These are phyloP conservation scores for Azemiops feae DNA, from an alignment of 2,113 vertebrate species.

Conservation along the genomic window DNA sequence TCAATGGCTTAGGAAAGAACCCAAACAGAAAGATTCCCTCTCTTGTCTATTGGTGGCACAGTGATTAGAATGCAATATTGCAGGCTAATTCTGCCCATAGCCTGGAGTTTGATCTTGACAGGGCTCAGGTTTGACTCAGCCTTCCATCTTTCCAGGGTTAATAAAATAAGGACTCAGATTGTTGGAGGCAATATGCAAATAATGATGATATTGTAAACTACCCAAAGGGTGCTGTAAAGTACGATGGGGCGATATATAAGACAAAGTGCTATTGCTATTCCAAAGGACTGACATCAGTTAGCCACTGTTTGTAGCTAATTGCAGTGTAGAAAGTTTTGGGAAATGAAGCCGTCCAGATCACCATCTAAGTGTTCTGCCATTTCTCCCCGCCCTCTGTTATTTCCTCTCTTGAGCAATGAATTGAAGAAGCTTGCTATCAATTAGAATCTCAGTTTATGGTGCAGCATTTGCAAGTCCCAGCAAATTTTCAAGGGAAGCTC, in stretches of 20 bases:
- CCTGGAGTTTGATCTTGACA: neutral
- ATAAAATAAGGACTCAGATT: neutral
- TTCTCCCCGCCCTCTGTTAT: neutral
- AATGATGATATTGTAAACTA: neutral
- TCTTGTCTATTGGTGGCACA: neutral
- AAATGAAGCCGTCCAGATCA: neutral
- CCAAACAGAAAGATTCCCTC: neutral
- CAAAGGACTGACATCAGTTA: neutral
- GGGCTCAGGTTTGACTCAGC: neutral
- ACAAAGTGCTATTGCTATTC: neutral
- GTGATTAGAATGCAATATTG: neutral
- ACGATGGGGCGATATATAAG: neutral
- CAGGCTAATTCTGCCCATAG: neutral
- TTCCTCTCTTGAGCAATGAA: neutral
- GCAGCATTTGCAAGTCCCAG: neutral
- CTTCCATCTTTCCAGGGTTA: neutral
- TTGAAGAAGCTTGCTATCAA: neutral
- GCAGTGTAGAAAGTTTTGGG: neutral
- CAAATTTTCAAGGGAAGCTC: neutral
- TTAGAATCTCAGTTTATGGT: neutral
- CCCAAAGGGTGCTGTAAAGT: neutral
- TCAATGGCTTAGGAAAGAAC: neutral
- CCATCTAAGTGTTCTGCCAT: neutral
- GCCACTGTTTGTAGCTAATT: neutral
- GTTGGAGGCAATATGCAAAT: neutral